Evolutionary conservation across 2,113 vertebrate species (phyloP), one percentile per base, ranked within the genome.

Genomic region (Lampris megalopsis): DNA sequence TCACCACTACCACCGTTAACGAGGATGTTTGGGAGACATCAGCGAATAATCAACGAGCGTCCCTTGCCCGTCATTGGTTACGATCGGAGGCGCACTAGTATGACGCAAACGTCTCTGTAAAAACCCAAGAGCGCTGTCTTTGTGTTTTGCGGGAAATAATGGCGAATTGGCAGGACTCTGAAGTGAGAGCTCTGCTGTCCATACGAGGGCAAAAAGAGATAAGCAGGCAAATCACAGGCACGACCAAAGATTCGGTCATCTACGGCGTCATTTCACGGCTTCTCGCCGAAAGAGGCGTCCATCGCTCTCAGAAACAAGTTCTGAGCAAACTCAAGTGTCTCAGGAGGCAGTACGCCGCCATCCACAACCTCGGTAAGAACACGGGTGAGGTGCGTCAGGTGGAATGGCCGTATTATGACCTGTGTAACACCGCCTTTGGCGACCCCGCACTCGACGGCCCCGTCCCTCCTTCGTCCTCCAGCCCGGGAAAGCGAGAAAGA

Each of bases 151-250:
- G 24, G 42, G n/a, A 57, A 6, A 78, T 11, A 45, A 84, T 88
- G 75, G 72, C 75, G 64, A 85, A 89, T 63, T 87, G 87, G 87
- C 74, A 79, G 68, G 73, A 85, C 61, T 79, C 83, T 45, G 85
- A 85, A 45, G 87, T 89, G 6, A 73, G 57, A 35, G 81, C 83
- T 62, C 85, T 79, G 50, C 9, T 84, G 48, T 70, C 9, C n/a
- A 71, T 85, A 5, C 76, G 79, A 1, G 79, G 60, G 0, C 71
- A 61, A 24, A 79, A 86, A 48, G 24, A 45, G 35, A 78, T 86
- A 73, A 73, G 76, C 0, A 49, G 43, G 47, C 76, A 80, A 76
- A 86, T 86, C 38, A 86, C 81, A 0, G 85, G 82, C 54, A 85
- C 82, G 0, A 80, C 62, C 65, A 89, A 75, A 72, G 80, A 83